Conservation (phyloP, 2,888 invertebrate species). For the Spatulosminthurus flaviceps region DNA sequence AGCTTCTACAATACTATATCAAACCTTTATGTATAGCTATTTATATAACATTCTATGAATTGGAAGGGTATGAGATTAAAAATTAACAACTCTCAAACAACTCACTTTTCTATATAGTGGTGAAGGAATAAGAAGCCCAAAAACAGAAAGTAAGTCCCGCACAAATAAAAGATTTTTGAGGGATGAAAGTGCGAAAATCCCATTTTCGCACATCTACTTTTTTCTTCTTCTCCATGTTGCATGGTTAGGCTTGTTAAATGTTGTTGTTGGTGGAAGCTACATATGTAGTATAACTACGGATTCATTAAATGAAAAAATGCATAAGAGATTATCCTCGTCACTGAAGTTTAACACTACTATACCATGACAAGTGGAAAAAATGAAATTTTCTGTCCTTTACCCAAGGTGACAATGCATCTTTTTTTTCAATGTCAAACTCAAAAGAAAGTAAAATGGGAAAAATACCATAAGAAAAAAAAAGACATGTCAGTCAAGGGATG, state of each 20-base stretch:
- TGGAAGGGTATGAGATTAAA: too few species aligned
- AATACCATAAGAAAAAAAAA: neutral
- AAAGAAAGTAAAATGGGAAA: neutral
- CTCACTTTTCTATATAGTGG: too few species aligned
- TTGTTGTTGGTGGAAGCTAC: neutral
- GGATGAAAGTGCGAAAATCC: constrained; percentile 10
- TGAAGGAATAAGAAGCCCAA: too few species aligned
- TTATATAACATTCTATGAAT: too few species aligned
- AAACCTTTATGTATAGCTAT: too few species aligned
- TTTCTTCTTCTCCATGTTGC: neutral
- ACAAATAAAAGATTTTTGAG: constrained; percentile 10
- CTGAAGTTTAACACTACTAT: neutral
- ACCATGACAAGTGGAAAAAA: constrained; percentile 6
- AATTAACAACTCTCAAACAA: too few species aligned
- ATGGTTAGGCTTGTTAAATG: neutral
- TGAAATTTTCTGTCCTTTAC: neutral
- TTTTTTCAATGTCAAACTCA: neutral
- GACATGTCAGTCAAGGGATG: neutral
- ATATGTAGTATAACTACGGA: neutral
- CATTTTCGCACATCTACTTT: constrained; percentile 10
- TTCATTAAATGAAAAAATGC: neutral
- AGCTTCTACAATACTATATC: too few species aligned
- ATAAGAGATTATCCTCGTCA: neutral
- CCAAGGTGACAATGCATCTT: neutral
- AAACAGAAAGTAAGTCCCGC: neutral